Evolutionary conservation across 1,140 invertebrate genomes (phyloP), one percentile per base, ranked within the genome.

Genomic region (Laupala kohalensis): DNA sequence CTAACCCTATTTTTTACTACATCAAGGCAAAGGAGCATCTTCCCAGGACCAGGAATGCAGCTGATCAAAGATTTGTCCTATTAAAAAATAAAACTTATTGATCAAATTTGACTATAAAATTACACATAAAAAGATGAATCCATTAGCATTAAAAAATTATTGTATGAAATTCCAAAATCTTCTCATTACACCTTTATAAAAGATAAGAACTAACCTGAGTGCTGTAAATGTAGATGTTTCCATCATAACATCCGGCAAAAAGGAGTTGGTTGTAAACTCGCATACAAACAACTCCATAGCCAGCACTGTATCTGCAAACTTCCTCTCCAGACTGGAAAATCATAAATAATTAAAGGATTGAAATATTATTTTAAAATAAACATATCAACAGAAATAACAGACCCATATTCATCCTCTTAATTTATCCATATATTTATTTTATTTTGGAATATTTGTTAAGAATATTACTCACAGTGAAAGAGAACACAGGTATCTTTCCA

Each of bases 231-330:
- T 90, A 90, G 76, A 90, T 86, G 78, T 85, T 87, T 63, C 88
- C 88, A 77, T 90, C 87, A 75, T 89, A 89, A 80, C 88, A 89
- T 37, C 87, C 88, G 65, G 86, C 84, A 77, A 90, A 85, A 64
- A 90, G 75, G 30, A 88, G 81, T 67, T 79, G 77, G 25, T 85
- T 83, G 29, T 82, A 83, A 26, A 85, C 79, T 23, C 83, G 83
- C 80, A 90, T 83, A 67, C 87, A 86, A n/a, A 89, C 86, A 25
- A 86, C 85, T 13, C 88, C 88, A 75, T 86, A 86, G 30, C 88
- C 88, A 29, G 87, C 87, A 70, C 80, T 80, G 65, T 86, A 83
- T 27, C 83, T 81, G 13, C 78, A 79, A 29, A 83, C 79, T 76
- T 88, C 82, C 62, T 79, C 78, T 2, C 87, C 87, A 70, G 79